A percentile compares a stretch with the other conserved stretches of the same genome.
These are phyloP conservation scores for Rhimphoctona megacephalus DNA, from an alignment of 2,888 invertebrate species.

Conservation along the genomic window DNA sequence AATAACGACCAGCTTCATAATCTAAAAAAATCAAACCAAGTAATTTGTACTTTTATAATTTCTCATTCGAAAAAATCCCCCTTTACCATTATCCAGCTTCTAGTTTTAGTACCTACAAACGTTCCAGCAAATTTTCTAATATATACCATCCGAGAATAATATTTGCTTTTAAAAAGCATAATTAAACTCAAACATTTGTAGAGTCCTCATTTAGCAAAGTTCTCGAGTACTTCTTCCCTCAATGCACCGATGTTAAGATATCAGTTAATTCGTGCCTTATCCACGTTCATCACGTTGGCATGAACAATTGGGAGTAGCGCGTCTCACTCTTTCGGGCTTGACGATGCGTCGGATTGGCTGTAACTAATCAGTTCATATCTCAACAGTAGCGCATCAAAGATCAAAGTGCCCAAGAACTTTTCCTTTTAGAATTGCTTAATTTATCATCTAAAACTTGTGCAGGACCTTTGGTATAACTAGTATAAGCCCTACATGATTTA, in stretches of 20 bases:
- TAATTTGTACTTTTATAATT: neutral
- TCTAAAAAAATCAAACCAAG: neutral
- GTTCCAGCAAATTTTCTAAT: neutral
- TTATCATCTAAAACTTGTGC: neutral
- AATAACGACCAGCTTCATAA: constrained; percentile 5
- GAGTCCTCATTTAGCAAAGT: neutral
- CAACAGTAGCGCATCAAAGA: neutral
- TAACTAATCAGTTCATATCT: neutral
- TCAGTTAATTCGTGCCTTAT: neutral
- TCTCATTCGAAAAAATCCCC: neutral
- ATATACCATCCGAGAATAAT: neutral
- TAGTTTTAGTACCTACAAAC: neutral
- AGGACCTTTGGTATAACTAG: neutral
- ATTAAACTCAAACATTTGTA: neutral
- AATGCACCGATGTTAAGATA: neutral
- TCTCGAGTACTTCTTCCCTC: neutral
- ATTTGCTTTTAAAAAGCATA: neutral
- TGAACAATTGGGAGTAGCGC: neutral
- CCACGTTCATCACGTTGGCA: neutral
- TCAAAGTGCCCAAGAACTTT: neutral
- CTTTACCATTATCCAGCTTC: neutral
- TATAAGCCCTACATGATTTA: neutral
- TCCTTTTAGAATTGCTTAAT: neutral
- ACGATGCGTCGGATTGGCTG: neutral
- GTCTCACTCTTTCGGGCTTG: neutral